These are phyloP conservation scores for Euphonia xanthogaster DNA, from an alignment of 2,797 vertebrate species.

Conservation along the genomic window DNA sequence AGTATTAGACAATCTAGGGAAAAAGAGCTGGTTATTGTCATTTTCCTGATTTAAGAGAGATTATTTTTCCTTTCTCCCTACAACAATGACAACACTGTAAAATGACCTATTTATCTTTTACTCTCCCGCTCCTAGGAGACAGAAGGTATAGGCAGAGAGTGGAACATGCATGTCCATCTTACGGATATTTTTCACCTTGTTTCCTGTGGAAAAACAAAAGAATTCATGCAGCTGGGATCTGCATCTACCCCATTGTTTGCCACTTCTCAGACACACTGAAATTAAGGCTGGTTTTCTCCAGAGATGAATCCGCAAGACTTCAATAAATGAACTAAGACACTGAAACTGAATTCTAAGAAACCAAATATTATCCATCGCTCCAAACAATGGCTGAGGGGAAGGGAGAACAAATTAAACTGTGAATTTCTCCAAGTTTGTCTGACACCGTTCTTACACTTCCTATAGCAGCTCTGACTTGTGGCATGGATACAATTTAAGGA, in stretches of 20 bases:
- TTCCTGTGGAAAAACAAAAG: not conserved
- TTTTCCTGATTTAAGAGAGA: not conserved
- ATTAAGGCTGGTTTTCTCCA: not conserved
- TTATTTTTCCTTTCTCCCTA: not conserved
- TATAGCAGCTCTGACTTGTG: not conserved
- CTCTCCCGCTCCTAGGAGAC: not conserved
- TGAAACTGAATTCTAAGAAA: not conserved
- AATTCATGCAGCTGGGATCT: not conserved
- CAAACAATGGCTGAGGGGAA: not conserved
- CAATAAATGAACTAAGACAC: not conserved
- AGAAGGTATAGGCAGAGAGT: not conserved
- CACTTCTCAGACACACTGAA: not conserved
- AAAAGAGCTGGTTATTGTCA: not conserved
- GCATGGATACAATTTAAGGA: not conserved
- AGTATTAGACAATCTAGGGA: not conserved
- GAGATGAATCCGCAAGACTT: not conserved
- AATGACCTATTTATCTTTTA: conserved; percentile 21
- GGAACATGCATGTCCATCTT: not conserved
- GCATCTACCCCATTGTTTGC: not conserved
- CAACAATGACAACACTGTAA: not conserved
- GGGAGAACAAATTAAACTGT: not conserved
- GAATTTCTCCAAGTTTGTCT: not conserved
- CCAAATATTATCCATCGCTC: not conserved
- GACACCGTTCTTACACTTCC: not conserved
- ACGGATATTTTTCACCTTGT: not conserved